Evolutionary conservation across 2,888 invertebrate genomes (phyloP), one percentile per base, ranked within the genome.

Genomic region (Cerceris ruficornis): DNA sequence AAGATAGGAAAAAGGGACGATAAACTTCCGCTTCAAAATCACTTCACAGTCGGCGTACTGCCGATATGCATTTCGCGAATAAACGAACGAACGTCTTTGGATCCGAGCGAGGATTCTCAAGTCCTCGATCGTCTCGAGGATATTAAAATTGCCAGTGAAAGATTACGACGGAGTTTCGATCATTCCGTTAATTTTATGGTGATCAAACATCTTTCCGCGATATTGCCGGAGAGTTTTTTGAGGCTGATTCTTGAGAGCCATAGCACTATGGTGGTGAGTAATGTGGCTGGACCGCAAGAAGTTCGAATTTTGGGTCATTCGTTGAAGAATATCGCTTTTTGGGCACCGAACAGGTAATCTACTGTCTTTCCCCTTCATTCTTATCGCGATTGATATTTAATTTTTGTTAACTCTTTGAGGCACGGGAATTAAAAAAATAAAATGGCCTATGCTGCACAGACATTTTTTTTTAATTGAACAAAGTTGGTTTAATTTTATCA

Each of bases 231-330:
- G 67, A 84, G 87, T 42, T 82, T 94, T 4, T 82, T 94, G 39
- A 87, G 88, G 54, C 90, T 91, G 0, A 74, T 93, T 13, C 86
- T 94, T 17, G 88, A 92, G 49, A 93, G 93, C 80, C 93, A 93
- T 65, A 93, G 94, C 43, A 93, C 94, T 0, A 86, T 94, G 87
- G 93, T 93, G 0, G 91, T 94, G 55, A 94, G 94, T 84, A 94
- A 94, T 85, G 88, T 94, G 83, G 93, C 93, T 0, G 94, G 94
- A 1, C 94, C 94, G 1, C 88, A 87, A 7, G 80, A 87, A 52
- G 82, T 93, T 6, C 91, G 88, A 15, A 91, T 93, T 55, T 91
- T 93, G 59, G 93, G 93, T 0, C 89, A 92, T 69, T 83, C 81
- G 7, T 86, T 94, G 54, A 92, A 93, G 70, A 92, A 93, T 77